A percentile compares a stretch with the other conserved stretches of the same genome.
Evolutionary conservation across 1,140 invertebrate genomes (phyloP).

Genomic region (Habropoda laboriosa): DNA sequence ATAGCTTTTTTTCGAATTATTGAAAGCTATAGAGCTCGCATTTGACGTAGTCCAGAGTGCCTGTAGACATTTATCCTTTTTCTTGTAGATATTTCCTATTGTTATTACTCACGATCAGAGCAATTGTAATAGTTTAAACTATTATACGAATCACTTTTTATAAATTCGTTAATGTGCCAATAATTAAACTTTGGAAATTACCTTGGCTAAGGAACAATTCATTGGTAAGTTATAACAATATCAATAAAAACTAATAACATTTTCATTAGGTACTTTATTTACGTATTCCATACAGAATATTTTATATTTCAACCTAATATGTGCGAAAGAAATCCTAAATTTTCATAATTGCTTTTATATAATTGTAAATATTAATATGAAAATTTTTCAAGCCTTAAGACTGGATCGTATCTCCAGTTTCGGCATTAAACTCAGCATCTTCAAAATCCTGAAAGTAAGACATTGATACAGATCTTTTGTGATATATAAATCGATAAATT

Average conservation of each 20-base stretch:
- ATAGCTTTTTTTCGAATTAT: neutral
- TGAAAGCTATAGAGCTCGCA: neutral
- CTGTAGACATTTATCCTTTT: neutral
- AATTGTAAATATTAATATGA: neutral
- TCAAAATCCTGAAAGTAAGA: slow-evolving; percentile 30
- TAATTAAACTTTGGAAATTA: neutral
- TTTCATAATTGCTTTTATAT: neutral
- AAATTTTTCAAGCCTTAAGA: neutral
- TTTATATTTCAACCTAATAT: neutral
- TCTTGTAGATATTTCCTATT: neutral
- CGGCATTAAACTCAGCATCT: slow-evolving; percentile 22
- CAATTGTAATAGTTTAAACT: neutral
- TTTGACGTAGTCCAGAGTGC: too few relatives aligned
- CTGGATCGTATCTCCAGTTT: neutral
- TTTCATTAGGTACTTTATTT: neutral
- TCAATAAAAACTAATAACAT: neutral
- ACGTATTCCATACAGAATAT: neutral
- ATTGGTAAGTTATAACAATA: slow-evolving; percentile 10
- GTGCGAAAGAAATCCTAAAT: neutral
- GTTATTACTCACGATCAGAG: too few relatives aligned
- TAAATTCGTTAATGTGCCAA: neutral
- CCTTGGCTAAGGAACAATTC: neutral
- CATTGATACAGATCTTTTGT: neutral
- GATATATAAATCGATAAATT: neutral
- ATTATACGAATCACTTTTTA: neutral